Evolutionary conservation across 2,888 invertebrate genomes (phyloP), one percentile per base, ranked within the genome.

Genomic region (Diachrysia chrysitis): DNA sequence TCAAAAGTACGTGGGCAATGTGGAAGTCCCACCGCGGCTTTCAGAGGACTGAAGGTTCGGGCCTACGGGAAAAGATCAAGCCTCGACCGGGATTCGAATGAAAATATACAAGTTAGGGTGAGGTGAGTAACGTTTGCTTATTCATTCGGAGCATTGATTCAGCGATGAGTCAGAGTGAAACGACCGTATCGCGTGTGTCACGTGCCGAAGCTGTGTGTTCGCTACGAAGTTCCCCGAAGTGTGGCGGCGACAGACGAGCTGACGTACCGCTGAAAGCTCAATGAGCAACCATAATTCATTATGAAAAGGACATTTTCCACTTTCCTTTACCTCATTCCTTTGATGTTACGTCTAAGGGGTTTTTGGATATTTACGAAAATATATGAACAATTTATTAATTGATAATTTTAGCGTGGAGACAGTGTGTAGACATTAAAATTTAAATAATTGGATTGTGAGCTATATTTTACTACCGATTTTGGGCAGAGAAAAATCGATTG

Each of bases 21-120:
- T 85, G 73, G 76, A 69, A 73, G 78, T 83, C 85, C 79, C 87
- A 69, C 83, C 79, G 79, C 84, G 84, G 75, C 83, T 86, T 90
- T 88, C 88, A 90, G 90, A 83, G 86, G 85, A 95, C 93, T 94
- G 91, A 91, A 86, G 87, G 86, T 87, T 89, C 88, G 90, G 92
- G 90, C 91, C 92, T 93, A 92, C 93, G 89, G 93, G 93, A 94
- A 93, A 94, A 93, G 90, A 88, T 90, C 87, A 90, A 92, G 91
- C 93, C 91, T 90, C 90, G 89, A 87, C 92, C 92, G 92, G 93
- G 94, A 92, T 88, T 87, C 86, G 77, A 88, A 86, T 89, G 87
- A 88, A 90, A 92, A 88, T 87, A 87, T 56, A 85, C 84, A 85
- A 84, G 79, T 63, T 60, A 58, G 71, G 65, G 71, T 67, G 81